A percentile compares a stretch with the other conserved stretches of the same genome.
These are phyloP conservation scores for Portunus trituberculatus DNA, from an alignment of 1,140 invertebrate species.

Conservation along the genomic window DNA sequence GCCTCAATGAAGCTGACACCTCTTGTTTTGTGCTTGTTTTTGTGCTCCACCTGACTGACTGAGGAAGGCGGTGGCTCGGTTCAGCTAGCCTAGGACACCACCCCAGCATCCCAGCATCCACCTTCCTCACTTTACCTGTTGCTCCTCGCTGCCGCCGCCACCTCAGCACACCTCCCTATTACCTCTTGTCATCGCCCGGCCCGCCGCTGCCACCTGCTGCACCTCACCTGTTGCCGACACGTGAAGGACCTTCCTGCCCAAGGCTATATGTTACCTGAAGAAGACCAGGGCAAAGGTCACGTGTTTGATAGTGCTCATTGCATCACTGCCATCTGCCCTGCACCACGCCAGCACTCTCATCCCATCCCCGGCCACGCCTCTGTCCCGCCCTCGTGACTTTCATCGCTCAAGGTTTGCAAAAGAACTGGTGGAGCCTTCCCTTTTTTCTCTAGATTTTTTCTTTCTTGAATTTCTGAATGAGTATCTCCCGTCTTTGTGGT, in stretches of 20 bases:
- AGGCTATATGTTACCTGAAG: neutral
- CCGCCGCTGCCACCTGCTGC: neutral
- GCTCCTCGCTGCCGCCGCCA: neutral
- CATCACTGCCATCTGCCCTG: neutral
- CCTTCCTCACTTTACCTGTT: neutral
- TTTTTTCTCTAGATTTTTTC: neutral
- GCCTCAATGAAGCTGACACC: slow-evolving; percentile 7
- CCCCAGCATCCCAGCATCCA: neutral
- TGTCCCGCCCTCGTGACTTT: neutral
- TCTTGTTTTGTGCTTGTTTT: slow-evolving; percentile 1
- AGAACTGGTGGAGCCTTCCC: neutral
- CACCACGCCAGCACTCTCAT: neutral
- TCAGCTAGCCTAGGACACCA: neutral
- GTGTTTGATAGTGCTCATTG: neutral
- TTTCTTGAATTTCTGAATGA: neutral
- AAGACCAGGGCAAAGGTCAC: neutral
- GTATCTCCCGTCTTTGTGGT: neutral
- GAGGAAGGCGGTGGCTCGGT: neutral
- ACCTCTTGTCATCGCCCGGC: neutral
- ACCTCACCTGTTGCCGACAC: neutral
- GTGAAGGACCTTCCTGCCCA: neutral
- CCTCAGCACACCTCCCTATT: neutral
- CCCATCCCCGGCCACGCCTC: neutral
- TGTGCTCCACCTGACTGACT: neutral
- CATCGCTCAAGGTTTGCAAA: neutral